Evolutionary conservation across 2,888 invertebrate genomes (phyloP), one percentile per base, ranked within the genome.

Genomic region (Ethmia dodecea): DNA sequence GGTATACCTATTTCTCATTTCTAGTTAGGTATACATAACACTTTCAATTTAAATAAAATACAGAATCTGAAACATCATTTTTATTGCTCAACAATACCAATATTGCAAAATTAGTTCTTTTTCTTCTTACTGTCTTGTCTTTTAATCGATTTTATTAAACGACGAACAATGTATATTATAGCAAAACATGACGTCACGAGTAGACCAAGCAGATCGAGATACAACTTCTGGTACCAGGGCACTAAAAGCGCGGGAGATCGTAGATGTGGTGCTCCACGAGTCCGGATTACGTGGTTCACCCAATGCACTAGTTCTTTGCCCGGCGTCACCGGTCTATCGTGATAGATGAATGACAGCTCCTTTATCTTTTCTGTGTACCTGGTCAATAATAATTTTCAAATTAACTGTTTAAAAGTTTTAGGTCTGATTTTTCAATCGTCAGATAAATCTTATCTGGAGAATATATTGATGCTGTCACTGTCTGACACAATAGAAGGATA

Each of bases 261-360:
- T 10, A 50, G 35, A 33, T 50, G 47, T 13, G 28, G 36, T 1
- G 55, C 54, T 3, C 54, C 55, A 4, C 35, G 24, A 0, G 55
- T 54, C 4, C 27, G 20, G 3, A 45, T 33, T 13, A 53, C 55
- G 16, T 55, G 49, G 4, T 45, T 40, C 22, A 49, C 45, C 55
- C 56, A 55, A 31, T 52, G 43, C 16, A 44, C 44, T 24, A 56
- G 12, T 33, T 53, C 52, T 6, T 28, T 31, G 13, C 38, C 42
- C 6, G 56, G 53, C 1, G 48, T 11, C 3, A 38, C 37, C 5
- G 43, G 18, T 3, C 54, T 38, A 25, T 50, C 45, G 37, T 53
- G 56, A 35, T 44, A 53, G 6, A 56, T 38, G 10, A 33, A 14
- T 1, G 52, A 56, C 6, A 49, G 33, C 13, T 48, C 34, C 22